phyloP scores from a whole-genome alignment of 2,888 invertebrate genomes.

The Oscheius sp. region DNA sequence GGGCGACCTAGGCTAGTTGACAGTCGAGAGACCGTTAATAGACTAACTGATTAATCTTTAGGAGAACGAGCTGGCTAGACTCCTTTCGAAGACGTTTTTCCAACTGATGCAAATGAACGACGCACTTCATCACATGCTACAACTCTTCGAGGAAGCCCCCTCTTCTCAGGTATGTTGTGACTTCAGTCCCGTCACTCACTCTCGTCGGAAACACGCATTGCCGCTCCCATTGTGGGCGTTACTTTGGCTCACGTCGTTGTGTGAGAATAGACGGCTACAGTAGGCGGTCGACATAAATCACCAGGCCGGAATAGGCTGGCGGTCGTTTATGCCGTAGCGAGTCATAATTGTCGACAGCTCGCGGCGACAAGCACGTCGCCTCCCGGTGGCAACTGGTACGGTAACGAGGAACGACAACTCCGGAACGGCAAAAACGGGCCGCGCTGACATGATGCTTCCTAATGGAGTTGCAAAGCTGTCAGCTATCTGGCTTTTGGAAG shows the following conservation, averaged over 20 bases:
- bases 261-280: slow-evolving; percentile 42
- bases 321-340: slow-evolving; percentile 21
- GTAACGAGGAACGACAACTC: too few relatives aligned
- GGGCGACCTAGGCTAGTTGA: slow-evolving; percentile 24
- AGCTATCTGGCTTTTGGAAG: too few relatives aligned
- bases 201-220: slow-evolving; percentile 31
- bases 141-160: slow-evolving; percentile 67
- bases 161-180: slow-evolving; percentile 54
- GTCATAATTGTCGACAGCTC: slow-evolving; percentile 39
- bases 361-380: too few relatives aligned
- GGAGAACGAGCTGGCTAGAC: slow-evolving; percentile 85
- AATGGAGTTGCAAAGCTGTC: too few relatives aligned
- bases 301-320: slow-evolving; percentile 32
- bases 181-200: background rate
- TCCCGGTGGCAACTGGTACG: too few relatives aligned
- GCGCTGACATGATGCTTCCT: too few relatives aligned
- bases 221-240: slow-evolving; percentile 36
- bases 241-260: slow-evolving; percentile 20
- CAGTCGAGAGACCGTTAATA: slow-evolving; percentile 16
- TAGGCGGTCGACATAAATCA: slow-evolving; percentile 40
- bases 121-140: slow-evolving; percentile 76
- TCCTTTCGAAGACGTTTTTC: slow-evolving; percentile 90
- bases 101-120: slow-evolving; percentile 90
- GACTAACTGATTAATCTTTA: slow-evolving; percentile 73
- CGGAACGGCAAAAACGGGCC: too few relatives aligned